phyloP scores from a whole-genome alignment of 2,113 vertebrate genomes.

The Dissostichus mawsoni region DNA sequence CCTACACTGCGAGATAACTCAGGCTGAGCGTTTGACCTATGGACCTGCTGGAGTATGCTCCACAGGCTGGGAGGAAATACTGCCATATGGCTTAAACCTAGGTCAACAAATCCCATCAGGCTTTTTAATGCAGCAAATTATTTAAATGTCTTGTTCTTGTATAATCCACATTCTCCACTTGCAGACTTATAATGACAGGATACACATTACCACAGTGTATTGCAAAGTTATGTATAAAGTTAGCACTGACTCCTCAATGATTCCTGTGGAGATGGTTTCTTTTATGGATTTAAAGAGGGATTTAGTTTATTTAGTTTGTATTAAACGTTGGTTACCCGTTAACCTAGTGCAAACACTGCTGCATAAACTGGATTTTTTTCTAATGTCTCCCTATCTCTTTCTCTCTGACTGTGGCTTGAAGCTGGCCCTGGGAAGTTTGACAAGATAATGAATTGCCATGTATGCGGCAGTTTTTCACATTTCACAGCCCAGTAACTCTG shows the following conservation, averaged over 20 bases:
- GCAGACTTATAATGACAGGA: too few relatives aligned
- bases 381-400: conserved; percentile 5
- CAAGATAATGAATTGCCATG: conserved; percentile 84
- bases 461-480: conserved; percentile 83
- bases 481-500: conserved; percentile 81
- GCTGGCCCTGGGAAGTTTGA: conserved; percentile 78
- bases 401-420: conserved; percentile 35
- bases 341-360: conserved; percentile 38
- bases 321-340: conserved; percentile 49
- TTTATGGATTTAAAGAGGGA: too few relatives aligned
- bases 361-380: conserved; percentile 17
- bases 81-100: not conserved
- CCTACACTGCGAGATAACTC: not conserved
- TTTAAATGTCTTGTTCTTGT: not conserved
- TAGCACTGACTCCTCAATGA: too few relatives aligned
- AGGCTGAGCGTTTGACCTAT: not conserved
- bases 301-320: not conserved
- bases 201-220: not conserved
- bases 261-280: too few relatives aligned
- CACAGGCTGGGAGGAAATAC: not conserved
- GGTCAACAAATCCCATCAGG: not conserved
- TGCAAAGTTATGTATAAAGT: too few relatives aligned
- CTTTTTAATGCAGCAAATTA: not conserved
- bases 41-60: not conserved
- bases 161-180: not conserved